Base-by-base conservation (phyloP, 2,113 vertebrate species). In the Aspidoscelis tigris region DNA sequence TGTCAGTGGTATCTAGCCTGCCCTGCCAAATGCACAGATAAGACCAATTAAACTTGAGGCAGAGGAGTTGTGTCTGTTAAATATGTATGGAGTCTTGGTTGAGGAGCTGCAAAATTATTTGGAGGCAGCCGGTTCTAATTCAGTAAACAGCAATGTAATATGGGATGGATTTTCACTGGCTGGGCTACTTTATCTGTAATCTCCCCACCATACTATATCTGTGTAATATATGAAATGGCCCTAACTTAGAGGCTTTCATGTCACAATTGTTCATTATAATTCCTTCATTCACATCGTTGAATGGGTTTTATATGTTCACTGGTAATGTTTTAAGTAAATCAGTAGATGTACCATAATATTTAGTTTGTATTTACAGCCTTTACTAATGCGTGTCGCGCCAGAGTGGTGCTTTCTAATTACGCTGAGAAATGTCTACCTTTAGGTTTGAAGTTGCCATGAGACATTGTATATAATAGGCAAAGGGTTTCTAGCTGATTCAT, bases 401-500 rank as follows among this genome's bases (percentile, higher is more conserved):
- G 5, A 21, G 43, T 43, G 50, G 1, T 64, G 68, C 22, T 78
- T 47, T 82, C 71, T n/a, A 84, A 78, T 33, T 61, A 82, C 47
- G 8, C 5, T 20, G 41, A 65, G 16, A 41, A 33, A 14, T 74
- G n/a, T 65, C 71, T 75, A 65, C 41, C 71, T 66, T 26, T 65
- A 20, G 58, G 22, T 84, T 78, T 84, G 18, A 76, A 10, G 53
- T 65, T 65, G 66, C 16, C 39, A 84, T 78, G 72, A 72, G 39
- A 24, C 41, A 78, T 70, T 61, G 66, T 71, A 70, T 78, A 39
- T 73, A 55, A 71, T 61, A 7, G 64, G 41, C 33, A n/a, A 50
- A 78, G 24, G 24, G 43, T 84, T 71, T 44, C 24, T 71, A 58
- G 9, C n/a, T 61, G 50, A 84, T 70, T 71, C 75, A 84, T 71